Percentiles rank a stretch among this genome's conserved stretches.
These are phyloP conservation scores for Gambusia yucatana DNA, from an alignment of 2,797 vertebrate genomes.

Conservation along the genomic window DNA sequence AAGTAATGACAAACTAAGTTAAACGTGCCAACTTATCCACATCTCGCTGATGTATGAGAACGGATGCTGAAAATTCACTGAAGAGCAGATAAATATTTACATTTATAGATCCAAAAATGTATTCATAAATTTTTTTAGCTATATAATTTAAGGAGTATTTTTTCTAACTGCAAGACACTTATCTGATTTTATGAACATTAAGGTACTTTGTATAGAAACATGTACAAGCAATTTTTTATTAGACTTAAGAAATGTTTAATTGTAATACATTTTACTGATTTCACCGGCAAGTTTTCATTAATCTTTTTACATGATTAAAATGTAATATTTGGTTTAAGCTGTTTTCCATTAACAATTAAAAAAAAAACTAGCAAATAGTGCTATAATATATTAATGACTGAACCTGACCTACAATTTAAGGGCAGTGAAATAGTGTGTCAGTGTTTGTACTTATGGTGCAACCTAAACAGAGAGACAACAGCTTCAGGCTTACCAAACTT, in stretches of 20 bases:
- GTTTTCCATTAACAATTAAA: background rate
- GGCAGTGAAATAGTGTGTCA: background rate
- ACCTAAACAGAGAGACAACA: conserved; percentile 6
- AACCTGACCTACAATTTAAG: background rate
- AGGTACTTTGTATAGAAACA: background rate
- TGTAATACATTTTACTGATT: background rate
- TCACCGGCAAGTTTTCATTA: background rate
- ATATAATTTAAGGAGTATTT: background rate
- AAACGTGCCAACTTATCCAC: background rate
- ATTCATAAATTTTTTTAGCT: background rate
- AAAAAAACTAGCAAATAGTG: background rate
- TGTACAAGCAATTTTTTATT: background rate
- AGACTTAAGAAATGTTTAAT: background rate
- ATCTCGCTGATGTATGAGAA: background rate
- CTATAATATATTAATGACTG: background rate
- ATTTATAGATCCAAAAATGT: background rate
- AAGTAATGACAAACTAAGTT: background rate
- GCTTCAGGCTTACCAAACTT: conserved; percentile 88
- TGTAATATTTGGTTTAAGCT: background rate
- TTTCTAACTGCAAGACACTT: background rate
- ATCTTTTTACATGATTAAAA: background rate
- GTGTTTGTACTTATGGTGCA: background rate
- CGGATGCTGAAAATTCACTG: background rate
- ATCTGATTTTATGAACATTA: background rate
- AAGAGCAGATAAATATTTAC: background rate